Percentiles rank a stretch among this genome's conserved stretches.
These are phyloP conservation scores for Siniperca undulata DNA, from an alignment of 2,797 vertebrate species.

Conservation along the genomic window DNA sequence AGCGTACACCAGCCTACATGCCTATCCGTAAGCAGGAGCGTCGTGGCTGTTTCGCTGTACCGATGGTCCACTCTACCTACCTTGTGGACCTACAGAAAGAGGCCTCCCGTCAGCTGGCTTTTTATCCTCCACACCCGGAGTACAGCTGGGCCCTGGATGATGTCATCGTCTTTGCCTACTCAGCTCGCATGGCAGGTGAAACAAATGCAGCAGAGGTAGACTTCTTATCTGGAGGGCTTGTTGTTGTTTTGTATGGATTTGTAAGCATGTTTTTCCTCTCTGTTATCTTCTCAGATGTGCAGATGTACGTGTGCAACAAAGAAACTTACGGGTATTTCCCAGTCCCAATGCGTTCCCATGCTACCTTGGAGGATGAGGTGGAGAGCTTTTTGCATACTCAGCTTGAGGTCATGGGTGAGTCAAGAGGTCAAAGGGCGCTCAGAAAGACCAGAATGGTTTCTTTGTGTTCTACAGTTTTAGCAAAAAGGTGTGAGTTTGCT, in stretches of 20 bases:
- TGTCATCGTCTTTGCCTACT: constrained; percentile 93
- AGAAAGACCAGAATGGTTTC: background rate
- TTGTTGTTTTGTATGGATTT: background rate
- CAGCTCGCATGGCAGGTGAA: constrained; percentile 89
- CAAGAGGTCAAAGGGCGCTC: background rate
- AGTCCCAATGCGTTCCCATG: constrained; percentile 89
- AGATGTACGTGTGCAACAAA: constrained; percentile 94
- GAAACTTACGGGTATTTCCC: constrained; percentile 91
- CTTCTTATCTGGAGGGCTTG: background rate
- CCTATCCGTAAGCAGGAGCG: constrained; percentile 90
- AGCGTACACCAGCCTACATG: constrained; percentile 91
- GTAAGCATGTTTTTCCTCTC: background rate
- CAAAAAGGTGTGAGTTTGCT: background rate
- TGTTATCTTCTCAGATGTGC: constrained; percentile 85
- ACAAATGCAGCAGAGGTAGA: background rate
- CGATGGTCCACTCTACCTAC: constrained; percentile 95
- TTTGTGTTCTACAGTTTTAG: background rate
- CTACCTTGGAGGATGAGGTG: constrained; percentile 87
- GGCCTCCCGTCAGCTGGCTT: constrained; percentile 85
- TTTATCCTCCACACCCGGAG: constrained; percentile 90
- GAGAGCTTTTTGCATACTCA: constrained; percentile 92
- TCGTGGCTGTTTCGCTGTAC: constrained; percentile 90
- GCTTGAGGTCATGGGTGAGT: constrained; percentile 93
- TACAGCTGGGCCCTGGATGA: constrained; percentile 93
- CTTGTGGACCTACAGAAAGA: constrained; percentile 90